Evolutionary conservation across 2,113 vertebrate species (phyloP).

Genomic region (Hemibates koningsi): DNA sequence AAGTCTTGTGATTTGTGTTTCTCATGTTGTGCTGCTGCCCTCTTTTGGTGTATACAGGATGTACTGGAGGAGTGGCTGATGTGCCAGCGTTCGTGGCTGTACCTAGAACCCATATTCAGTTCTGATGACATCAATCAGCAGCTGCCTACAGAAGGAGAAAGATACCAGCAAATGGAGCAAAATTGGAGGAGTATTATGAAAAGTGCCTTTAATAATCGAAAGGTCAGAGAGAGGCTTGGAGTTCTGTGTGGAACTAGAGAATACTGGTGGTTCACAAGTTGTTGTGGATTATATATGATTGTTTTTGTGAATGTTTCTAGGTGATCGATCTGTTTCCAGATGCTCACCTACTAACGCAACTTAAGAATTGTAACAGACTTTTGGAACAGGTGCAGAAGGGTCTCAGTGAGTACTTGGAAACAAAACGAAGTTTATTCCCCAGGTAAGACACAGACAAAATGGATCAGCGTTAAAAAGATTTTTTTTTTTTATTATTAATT

Average conservation of each 20-base stretch:
- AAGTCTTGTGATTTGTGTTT: background rate
- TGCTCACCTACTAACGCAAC: constrained; percentile 69
- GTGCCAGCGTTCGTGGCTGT: constrained; percentile 88
- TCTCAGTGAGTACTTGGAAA: constrained; percentile 88
- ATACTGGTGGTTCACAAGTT: background rate
- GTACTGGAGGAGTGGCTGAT: constrained; percentile 88
- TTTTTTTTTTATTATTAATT: background rate
- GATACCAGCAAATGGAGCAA: constrained; percentile 78
- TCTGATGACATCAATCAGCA: constrained; percentile 88
- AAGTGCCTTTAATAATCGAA: constrained; percentile 72
- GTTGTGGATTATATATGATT: background rate
- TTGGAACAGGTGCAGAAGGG: constrained; percentile 87
- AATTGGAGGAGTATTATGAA: constrained; percentile 85
- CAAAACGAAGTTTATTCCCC: constrained; percentile 78
- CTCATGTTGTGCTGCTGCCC: constrained; percentile 2
- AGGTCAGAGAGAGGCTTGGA: constrained; percentile 56
- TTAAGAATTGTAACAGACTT: constrained; percentile 76
- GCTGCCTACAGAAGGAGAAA: constrained; percentile 80
- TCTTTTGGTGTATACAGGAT: constrained; percentile 71
- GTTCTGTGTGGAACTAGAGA: background rate
- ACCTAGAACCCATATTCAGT: constrained; percentile 89
- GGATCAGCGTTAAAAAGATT: background rate
- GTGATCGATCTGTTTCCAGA: constrained; percentile 84
- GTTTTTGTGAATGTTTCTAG: constrained; percentile 49
- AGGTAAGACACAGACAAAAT: constrained; percentile 62